Conservation (phyloP, 2,113 vertebrate species). For the Gobiocypris rarus region DNA sequence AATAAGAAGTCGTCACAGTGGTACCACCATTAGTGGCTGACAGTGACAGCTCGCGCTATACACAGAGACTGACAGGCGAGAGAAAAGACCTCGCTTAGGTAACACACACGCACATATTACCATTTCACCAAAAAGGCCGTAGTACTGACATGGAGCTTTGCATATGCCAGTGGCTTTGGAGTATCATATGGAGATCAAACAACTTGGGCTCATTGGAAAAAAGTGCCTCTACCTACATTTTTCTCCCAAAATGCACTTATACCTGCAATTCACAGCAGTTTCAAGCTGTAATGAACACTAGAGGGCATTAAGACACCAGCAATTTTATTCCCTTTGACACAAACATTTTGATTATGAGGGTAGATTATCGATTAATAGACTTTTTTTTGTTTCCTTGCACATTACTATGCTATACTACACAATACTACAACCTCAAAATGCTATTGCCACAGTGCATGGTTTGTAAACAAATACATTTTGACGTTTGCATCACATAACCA, state of each 20-base stretch:
- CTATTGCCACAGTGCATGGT: not conserved
- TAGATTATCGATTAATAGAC: not conserved
- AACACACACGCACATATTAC: slow-evolving; percentile 42
- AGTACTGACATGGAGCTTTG: not conserved
- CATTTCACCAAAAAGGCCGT: slow-evolving; percentile 25
- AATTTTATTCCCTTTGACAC: not conserved
- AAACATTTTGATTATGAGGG: not conserved
- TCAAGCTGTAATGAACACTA: not conserved
- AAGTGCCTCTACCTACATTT: not conserved
- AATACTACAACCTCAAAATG: not conserved
- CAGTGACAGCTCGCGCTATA: slow-evolving; percentile 70
- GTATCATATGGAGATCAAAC: slow-evolving; percentile 18
- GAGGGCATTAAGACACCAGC: not conserved
- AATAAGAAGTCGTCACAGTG: slow-evolving; percentile 77
- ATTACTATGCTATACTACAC: not conserved
- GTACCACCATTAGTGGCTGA: slow-evolving; percentile 75
- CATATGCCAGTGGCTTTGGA: not conserved
- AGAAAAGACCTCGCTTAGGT: slow-evolving; percentile 23
- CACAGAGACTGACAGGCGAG: slow-evolving; percentile 54
- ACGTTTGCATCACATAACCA: not conserved
- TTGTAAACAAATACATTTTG: not conserved
- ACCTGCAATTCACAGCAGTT: not conserved
- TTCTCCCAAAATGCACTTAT: not conserved
- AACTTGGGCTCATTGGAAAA: not conserved
- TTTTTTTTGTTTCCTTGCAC: not conserved